These are phyloP conservation scores for Athene noctua DNA, from an alignment of 2,113 vertebrate genomes.

Conservation along the genomic window DNA sequence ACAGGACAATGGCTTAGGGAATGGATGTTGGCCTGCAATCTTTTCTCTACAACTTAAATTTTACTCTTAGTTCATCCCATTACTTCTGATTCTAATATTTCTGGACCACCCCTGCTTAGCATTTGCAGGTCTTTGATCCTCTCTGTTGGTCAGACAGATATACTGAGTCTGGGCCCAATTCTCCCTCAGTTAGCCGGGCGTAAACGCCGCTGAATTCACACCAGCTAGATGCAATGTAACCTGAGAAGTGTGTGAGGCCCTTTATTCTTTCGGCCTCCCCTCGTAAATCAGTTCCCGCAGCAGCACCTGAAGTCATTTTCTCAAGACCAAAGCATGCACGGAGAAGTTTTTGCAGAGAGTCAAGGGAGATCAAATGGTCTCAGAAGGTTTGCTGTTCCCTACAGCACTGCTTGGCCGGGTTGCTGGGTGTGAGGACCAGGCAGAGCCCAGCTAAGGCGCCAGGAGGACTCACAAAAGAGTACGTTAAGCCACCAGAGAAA, in stretches of 20 bases:
- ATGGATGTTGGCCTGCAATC: not conserved
- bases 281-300: conserved; percentile 54
- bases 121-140: conserved; percentile 25
- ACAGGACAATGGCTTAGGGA: not conserved
- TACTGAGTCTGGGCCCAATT: conserved; percentile 10
- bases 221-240: conserved; percentile 34
- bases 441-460: fast-evolving
- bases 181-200: not conserved
- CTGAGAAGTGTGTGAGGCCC: conserved; percentile 34
- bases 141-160: conserved; percentile 24
- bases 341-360: conserved; percentile 8
- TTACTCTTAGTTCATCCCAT: not conserved
- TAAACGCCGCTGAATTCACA: conserved; percentile 33
- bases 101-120: not conserved
- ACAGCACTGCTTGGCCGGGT: not conserved
- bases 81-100: conserved; percentile 21
- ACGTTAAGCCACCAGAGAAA: not conserved
- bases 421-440: not conserved
- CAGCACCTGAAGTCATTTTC: conserved; percentile 52
- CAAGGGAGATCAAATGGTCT: conserved; percentile 4
- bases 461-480: not conserved
- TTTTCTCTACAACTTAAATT: not conserved
- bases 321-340: conserved; percentile 11
- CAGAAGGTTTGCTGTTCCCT: not conserved
- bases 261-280: conserved; percentile 46